phyloP scores from a whole-genome alignment of 2,113 vertebrate species.

The Callipepla californica region DNA sequence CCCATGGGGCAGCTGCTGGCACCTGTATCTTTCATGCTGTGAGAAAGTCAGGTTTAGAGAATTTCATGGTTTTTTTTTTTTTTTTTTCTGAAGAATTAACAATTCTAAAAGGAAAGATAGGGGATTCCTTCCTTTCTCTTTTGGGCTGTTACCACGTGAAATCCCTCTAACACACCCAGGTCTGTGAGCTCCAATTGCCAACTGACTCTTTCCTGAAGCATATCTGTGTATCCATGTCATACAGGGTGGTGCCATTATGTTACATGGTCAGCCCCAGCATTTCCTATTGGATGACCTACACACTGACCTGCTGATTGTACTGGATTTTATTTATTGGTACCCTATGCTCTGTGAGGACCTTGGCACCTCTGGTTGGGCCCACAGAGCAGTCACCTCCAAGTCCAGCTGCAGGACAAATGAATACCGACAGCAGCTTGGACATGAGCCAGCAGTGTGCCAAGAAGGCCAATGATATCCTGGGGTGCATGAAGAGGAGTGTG shows the following conservation, averaged over 20 bases:
- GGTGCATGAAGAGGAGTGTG: too few relatives aligned
- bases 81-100: not conserved
- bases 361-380: not conserved
- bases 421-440: too few relatives aligned
- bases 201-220: not conserved
- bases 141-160: too few relatives aligned
- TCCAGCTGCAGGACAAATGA: not conserved
- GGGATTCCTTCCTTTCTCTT: not conserved
- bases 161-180: not conserved
- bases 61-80: not conserved
- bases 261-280: not conserved
- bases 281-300: not conserved
- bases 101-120: not conserved
- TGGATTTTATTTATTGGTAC: not conserved
- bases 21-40: not conserved
- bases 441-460: too few relatives aligned
- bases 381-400: not conserved
- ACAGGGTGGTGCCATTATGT: rapidly evolving
- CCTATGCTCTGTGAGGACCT: not conserved
- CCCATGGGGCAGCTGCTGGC: not conserved
- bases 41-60: not conserved
- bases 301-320: not conserved
- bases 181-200: not conserved
- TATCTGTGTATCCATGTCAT: not conserved
- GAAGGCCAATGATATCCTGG: too few relatives aligned